These are phyloP conservation scores for Anthoscopus minutus DNA, from an alignment of 2,113 vertebrate species.

Conservation along the genomic window DNA sequence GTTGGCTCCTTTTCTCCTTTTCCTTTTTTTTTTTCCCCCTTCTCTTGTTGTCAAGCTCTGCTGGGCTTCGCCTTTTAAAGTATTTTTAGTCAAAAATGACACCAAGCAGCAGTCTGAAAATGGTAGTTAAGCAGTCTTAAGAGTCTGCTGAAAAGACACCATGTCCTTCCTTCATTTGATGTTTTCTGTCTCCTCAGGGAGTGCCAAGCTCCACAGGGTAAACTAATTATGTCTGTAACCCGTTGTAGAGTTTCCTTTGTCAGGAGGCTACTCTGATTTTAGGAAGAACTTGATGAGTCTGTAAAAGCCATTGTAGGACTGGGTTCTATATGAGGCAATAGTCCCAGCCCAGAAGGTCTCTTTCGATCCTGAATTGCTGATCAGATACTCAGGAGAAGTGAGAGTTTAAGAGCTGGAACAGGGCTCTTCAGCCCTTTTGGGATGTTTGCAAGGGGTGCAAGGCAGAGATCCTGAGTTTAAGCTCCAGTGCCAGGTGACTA, in stretches of 20 bases:
- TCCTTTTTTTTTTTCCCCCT: not conserved
- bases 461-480: not conserved
- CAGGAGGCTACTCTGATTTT: not conserved
- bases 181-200: not conserved
- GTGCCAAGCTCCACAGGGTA: not conserved
- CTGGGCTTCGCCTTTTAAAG: not conserved
- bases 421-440: not conserved
- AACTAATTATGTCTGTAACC: not conserved
- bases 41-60: fast-evolving
- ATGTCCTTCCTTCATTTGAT: not conserved
- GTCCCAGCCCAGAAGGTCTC: not conserved
- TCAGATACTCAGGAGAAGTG: not conserved
- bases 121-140: fast-evolving
- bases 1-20: not conserved
- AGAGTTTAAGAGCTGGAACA: not conserved
- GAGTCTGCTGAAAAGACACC: not conserved
- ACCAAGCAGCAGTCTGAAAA: not conserved
- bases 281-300: not conserved
- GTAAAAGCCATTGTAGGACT: not conserved
- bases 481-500: not conserved
- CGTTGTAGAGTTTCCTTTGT: not conserved
- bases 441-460: not conserved
- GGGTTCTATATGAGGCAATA: not conserved
- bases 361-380: not conserved
- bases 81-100: not conserved